Evolutionary conservation across 2,888 invertebrate genomes (phyloP).

Genomic region (Eupithecia centaureata): DNA sequence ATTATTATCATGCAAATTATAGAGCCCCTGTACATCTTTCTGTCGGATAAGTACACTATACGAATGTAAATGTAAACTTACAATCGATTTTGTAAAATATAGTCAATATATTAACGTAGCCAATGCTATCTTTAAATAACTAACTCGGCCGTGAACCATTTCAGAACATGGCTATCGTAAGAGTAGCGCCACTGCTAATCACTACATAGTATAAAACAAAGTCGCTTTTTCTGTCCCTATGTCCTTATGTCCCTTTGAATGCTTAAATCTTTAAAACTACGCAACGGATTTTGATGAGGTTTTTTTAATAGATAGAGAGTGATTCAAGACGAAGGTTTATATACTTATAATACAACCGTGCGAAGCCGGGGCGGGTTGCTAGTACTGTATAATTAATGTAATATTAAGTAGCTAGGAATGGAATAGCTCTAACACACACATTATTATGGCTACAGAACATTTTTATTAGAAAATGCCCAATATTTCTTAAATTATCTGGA

Average conservation of each 20-base stretch:
- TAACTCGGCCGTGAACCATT: constrained; percentile 29
- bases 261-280: no score
- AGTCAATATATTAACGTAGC: constrained; percentile 12
- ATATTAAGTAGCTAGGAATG: background rate
- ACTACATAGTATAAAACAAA: no score
- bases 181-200: background rate
- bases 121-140: constrained; percentile 3
- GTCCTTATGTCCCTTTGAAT: no score
- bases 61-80: constrained; percentile 1
- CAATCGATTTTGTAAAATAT: constrained; percentile 5
- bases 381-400: no score
- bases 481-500: background rate
- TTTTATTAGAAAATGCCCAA: background rate
- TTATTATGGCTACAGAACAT: background rate
- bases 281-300: no score
- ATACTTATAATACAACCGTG: no score
- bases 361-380: no score
- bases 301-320: no score
- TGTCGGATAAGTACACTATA: background rate
- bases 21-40: no score
- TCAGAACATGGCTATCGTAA: constrained; percentile 15
- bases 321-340: no score
- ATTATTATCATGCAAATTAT: no score
- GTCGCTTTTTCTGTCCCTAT: no score
- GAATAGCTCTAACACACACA: background rate